Base-by-base conservation (phyloP, 2,113 vertebrate species). In the Rhombomys opimus region DNA sequence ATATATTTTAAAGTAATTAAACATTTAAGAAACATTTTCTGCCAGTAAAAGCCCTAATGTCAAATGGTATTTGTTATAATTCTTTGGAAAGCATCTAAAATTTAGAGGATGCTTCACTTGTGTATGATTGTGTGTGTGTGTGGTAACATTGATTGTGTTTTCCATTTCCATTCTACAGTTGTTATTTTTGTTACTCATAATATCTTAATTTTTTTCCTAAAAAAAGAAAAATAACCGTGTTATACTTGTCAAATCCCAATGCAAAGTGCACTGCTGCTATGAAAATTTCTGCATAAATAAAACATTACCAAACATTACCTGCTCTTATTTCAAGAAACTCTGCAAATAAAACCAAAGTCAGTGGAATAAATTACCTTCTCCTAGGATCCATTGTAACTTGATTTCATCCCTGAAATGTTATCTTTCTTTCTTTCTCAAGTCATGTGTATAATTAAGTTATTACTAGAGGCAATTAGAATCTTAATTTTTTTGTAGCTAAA, bases 281-380 rank as follows among this genome's bases (percentile, higher is more conserved):
- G 88, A 94, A 97, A 90, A 95, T 90, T 38, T 91, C 61, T 96
- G 32, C 94, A 82, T 92, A 95, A 96, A 94, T 97, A 93, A 97
- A 93, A 96, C 82, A 95, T 93, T 82, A 92, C 35, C 54, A 94
- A 81, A 59, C 32, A 82, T 86, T 91, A 77, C 23, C 54, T 94
- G 65, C 38, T 50, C 57, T 32, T 96, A 92, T 89, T 92, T 78
- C 93, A 38, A 95, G 67, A 91, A 95, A 95, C 9, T 41, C 17
- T 93, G 52, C 57, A 97, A 95, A 95, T 87, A 76, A 90, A 90
- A 91, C 81, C 41, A 61, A 92, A 94, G 57, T 50, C 50, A 63
- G 18, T 84, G 32, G 90, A 97, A 95, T 85, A 95, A 95, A 67
- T 82, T 95, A 50, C 61, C 23, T 90, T 95, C 67, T 81, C 81